Percentiles rank a stretch among this genome's conserved stretches.
These are phyloP conservation scores for Xestoiulus laeticollis DNA, from an alignment of 2,888 invertebrate genomes.

Conservation along the genomic window DNA sequence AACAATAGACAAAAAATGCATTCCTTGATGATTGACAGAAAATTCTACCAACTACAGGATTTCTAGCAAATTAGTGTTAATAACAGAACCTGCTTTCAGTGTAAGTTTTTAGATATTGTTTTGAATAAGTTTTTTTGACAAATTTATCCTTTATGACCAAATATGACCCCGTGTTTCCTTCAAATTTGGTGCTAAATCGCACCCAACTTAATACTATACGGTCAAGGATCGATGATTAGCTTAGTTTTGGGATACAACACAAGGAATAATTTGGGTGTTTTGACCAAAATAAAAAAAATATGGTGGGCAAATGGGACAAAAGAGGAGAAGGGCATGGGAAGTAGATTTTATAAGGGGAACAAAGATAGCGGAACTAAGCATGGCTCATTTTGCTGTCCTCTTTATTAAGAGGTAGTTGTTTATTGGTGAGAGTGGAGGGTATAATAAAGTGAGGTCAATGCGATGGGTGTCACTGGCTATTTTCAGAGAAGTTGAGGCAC, in stretches of 20 bases:
- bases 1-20: background rate
- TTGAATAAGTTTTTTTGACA: background rate
- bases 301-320: background rate
- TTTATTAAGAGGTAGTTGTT: background rate
- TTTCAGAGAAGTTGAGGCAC: background rate
- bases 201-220: background rate
- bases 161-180: background rate
- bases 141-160: background rate
- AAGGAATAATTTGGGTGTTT: background rate
- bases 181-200: background rate
- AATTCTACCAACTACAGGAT: background rate
- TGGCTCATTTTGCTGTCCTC: background rate
- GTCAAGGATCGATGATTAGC: background rate
- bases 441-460: background rate
- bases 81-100: background rate
- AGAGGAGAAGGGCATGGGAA: background rate
- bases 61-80: background rate
- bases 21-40: background rate
- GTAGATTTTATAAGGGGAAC: background rate
- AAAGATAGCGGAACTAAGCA: constrained; percentile 23
- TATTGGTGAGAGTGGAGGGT: background rate
- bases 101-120: background rate
- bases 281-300: background rate
- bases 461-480: background rate
- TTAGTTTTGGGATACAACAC: background rate